phyloP scores from a whole-genome alignment of 2,113 vertebrate species.

The Salvelinus sp. region DNA sequence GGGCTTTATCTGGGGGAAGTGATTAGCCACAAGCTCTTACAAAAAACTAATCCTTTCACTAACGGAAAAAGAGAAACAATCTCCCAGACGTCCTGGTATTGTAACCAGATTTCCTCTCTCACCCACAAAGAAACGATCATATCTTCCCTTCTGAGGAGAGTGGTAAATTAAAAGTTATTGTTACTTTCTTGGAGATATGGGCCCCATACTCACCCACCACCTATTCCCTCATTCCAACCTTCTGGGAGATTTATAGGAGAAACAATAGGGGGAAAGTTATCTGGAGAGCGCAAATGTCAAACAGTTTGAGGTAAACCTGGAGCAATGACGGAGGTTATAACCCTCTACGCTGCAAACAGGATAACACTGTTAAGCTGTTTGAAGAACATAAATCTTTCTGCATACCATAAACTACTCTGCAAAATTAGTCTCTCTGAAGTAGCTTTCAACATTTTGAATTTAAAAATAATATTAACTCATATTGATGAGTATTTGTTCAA shows the following conservation, averaged over 20 bases:
- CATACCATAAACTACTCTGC: no score
- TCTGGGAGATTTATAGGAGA: neutral
- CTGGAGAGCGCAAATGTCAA: slow-evolving; percentile 3
- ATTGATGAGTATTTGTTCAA: no score
- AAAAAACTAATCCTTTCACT: neutral
- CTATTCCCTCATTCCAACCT: neutral
- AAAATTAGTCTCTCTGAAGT: no score
- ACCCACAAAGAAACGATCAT: neutral
- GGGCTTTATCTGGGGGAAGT: slow-evolving; percentile 4
- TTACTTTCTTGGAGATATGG: neutral
- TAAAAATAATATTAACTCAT: no score
- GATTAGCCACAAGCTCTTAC: neutral
- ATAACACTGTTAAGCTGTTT: no score
- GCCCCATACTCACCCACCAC: neutral
- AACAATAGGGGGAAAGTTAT: neutral
- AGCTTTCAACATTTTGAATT: no score
- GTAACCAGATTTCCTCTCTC: neutral
- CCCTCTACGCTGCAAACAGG: neutral
- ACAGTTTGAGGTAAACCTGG: slow-evolving; percentile 4
- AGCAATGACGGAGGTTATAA: neutral
- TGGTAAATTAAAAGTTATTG: slow-evolving; percentile 4
- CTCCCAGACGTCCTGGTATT: neutral
- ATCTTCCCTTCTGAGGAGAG: neutral
- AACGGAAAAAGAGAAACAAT: neutral
- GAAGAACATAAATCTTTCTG: no score